phyloP scores from a whole-genome alignment of 2,797 vertebrate genomes.

The Moxostoma hubbsi region DNA sequence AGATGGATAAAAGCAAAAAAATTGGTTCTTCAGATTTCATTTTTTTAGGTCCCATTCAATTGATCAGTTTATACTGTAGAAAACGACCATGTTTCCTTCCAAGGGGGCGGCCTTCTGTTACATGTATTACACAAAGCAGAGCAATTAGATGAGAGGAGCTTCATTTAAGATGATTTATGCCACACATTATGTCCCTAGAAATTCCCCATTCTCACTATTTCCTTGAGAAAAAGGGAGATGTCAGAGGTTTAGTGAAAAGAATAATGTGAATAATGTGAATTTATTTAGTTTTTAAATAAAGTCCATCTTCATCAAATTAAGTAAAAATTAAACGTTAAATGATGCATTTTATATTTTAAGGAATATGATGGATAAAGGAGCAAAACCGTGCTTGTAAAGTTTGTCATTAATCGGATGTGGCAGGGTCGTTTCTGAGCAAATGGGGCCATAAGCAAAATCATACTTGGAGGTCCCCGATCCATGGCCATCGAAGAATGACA shows the following conservation, averaged over 20 bases:
- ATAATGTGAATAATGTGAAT: no score
- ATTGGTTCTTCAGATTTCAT: constrained; percentile 68
- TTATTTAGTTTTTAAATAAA: no score
- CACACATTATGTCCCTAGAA: constrained; percentile 66
- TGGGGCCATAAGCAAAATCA: no score
- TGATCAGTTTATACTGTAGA: constrained; percentile 65
- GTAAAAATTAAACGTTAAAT: no score
- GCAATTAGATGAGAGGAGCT: constrained; percentile 76
- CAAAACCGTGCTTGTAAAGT: no score
- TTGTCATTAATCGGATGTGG: no score
- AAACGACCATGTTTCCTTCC: constrained; percentile 63
- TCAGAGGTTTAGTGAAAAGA: constrained; percentile 43
- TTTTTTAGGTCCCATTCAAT: constrained; percentile 74
- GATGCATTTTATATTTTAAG: no score
- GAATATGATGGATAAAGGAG: no score
- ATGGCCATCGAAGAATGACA: no score
- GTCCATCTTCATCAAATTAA: no score
- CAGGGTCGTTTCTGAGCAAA: no score
- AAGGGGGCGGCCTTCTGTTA: constrained; percentile 68
- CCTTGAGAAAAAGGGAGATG: constrained; percentile 50
- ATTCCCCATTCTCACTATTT: constrained; percentile 73
- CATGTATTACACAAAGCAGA: constrained; percentile 69
- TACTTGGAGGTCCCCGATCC: no score
- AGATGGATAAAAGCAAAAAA: constrained; percentile 68
- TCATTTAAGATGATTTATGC: constrained; percentile 70